These are phyloP conservation scores for Scleropages formosus DNA, from an alignment of 2,797 vertebrate genomes.

Conservation along the genomic window DNA sequence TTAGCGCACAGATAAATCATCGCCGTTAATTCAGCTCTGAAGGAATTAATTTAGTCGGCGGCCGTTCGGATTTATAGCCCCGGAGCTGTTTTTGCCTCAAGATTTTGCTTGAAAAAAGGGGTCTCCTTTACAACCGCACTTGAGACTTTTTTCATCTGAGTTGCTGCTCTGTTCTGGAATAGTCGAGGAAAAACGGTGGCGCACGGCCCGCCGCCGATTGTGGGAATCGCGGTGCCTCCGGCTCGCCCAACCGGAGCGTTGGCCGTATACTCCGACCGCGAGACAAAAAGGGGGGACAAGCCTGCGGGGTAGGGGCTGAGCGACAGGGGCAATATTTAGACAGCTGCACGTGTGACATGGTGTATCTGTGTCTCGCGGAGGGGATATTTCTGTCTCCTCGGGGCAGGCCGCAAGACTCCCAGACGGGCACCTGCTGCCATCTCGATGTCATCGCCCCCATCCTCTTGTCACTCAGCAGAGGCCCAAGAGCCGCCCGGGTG, in stretches of 20 bases:
- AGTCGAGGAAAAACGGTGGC: too few relatives aligned
- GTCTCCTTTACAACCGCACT: too few relatives aligned
- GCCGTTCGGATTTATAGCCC: too few relatives aligned
- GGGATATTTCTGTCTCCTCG: conserved; percentile 85
- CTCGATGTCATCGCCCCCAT: conserved; percentile 71
- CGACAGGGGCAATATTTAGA: conserved; percentile 67
- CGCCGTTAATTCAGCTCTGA: background rate
- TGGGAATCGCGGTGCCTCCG: background rate
- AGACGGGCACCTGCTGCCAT: conserved; percentile 61
- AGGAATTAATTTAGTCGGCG: conserved; percentile 55
- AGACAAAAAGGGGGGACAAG: conserved; percentile 44
- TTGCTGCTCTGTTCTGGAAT: too few relatives aligned
- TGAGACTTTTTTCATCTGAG: too few relatives aligned
- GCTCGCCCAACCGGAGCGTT: conserved; percentile 33
- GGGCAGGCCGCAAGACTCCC: conserved; percentile 70
- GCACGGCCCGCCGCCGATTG: too few relatives aligned
- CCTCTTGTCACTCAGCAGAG: conserved; percentile 46
- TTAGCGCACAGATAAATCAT: background rate
- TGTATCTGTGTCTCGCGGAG: conserved; percentile 70
- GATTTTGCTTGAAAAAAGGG: too few relatives aligned
- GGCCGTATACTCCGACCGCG: conserved; percentile 43
- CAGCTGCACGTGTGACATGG: conserved; percentile 73
- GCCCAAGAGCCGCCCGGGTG: conserved; percentile 4
- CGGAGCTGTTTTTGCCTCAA: too few relatives aligned
- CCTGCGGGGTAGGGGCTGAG: conserved; percentile 33